These are phyloP conservation scores for Drosophila mimetica DNA, from an alignment of 2,888 invertebrate genomes.

Conservation along the genomic window DNA sequence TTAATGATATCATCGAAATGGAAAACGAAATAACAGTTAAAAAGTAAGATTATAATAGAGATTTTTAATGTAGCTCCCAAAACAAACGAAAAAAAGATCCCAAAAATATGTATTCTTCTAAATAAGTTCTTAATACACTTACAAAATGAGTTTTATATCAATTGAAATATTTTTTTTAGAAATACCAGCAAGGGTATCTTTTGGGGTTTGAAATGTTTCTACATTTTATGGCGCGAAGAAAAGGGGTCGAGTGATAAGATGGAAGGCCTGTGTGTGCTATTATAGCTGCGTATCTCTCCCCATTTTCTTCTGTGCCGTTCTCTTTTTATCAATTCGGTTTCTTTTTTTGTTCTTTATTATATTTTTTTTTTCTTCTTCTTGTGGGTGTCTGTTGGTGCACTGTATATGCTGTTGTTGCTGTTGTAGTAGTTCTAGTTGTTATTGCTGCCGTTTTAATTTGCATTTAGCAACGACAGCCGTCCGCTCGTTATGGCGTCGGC, in stretches of 20 bases:
- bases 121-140: too few species aligned
- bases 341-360: conserved; percentile 1
- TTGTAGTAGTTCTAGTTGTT: conserved; percentile 16
- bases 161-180: too few species aligned
- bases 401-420: conserved; percentile 27
- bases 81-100: too few species aligned
- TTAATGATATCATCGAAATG: neutral
- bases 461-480: conserved; percentile 60
- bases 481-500: conserved; percentile 70
- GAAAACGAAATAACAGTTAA: too few species aligned
- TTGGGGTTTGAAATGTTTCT: too few species aligned
- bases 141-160: too few species aligned
- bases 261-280: conserved; percentile 7
- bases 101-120: too few species aligned
- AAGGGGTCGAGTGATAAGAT: conserved; percentile 28
- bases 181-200: too few species aligned
- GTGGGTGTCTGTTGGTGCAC: conserved; percentile 52
- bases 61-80: too few species aligned
- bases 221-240: neutral
- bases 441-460: conserved; percentile 61
- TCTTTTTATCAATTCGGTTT: conserved; percentile 15
- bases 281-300: conserved; percentile 9
- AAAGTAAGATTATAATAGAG: too few species aligned
- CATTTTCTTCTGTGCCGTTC: conserved; percentile 11
- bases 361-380: conserved; percentile 31